Percentiles rank a stretch among this genome's conserved stretches.
phyloP scores from a whole-genome alignment of 2,888 invertebrate species.

The Drosophila paramelanica region DNA sequence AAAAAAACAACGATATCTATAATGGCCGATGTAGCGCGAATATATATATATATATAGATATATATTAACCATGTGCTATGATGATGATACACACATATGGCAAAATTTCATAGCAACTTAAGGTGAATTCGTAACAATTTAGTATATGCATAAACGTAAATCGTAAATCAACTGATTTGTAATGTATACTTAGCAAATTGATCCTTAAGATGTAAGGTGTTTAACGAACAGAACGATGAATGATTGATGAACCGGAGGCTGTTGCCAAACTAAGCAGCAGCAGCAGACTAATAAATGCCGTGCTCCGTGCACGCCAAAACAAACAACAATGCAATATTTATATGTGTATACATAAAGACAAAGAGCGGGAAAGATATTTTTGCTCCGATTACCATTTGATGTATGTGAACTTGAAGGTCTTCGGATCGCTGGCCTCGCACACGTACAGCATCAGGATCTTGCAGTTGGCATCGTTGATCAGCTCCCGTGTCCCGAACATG shows the following conservation, averaged over 20 bases:
- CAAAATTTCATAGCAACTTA: constrained; percentile 51
- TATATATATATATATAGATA: constrained; percentile 27
- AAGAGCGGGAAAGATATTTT: too few relatives aligned
- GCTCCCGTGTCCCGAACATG: constrained; percentile 65
- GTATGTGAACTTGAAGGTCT: constrained; percentile 67
- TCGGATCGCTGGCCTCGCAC: constrained; percentile 69
- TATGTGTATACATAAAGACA: not conserved
- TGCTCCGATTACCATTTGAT: constrained; percentile 54
- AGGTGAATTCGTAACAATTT: constrained; percentile 64
- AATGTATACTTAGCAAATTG: constrained; percentile 69
- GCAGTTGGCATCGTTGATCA: constrained; percentile 76
- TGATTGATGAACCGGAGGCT: constrained; percentile 7
- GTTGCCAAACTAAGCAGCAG: constrained; percentile 26
- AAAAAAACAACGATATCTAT: not conserved
- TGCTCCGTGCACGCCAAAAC: constrained; percentile 53
- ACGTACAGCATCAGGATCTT: constrained; percentile 66
- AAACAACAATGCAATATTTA: constrained; percentile 20
- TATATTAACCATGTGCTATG: constrained; percentile 9
- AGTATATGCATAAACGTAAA: constrained; percentile 56
- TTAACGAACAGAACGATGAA: constrained; percentile 28
- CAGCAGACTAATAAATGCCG: constrained; percentile 50
- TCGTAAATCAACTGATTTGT: constrained; percentile 70
- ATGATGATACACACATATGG: constrained; percentile 24
- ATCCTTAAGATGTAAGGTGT: constrained; percentile 44
- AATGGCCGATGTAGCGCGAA: constrained; percentile 31